Conservation (phyloP, 1,140 invertebrate genomes). For the Apocrypta bakeri region DNA sequence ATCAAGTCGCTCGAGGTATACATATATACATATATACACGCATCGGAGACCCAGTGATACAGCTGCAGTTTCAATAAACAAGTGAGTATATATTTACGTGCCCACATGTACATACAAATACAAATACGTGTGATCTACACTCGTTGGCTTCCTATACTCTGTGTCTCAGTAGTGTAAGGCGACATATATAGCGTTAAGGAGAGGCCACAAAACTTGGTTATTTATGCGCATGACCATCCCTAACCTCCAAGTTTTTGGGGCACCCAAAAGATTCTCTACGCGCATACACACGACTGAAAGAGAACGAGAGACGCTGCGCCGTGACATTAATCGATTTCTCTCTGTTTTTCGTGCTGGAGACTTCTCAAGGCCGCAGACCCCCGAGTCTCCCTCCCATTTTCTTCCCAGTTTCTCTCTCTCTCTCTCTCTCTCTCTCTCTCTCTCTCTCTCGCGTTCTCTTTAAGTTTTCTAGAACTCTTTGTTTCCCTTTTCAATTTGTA, state of each 20-base stretch:
- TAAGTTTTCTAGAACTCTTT: background rate
- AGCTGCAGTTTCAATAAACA: background rate
- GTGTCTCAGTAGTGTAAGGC: too few relatives aligned
- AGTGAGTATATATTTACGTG: background rate
- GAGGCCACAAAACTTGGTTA: background rate
- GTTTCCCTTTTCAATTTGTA: too few relatives aligned
- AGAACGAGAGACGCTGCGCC: background rate
- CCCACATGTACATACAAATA: too few relatives aligned
- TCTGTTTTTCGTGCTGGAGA: background rate
- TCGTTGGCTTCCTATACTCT: background rate
- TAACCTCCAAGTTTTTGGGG: background rate
- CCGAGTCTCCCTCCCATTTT: background rate
- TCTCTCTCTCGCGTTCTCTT: background rate
- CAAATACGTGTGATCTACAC: background rate
- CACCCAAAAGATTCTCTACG: background rate
- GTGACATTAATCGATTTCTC: background rate
- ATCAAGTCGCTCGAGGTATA: too few relatives aligned
- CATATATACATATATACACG: background rate
- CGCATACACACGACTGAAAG: too few relatives aligned
- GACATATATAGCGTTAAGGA: background rate
- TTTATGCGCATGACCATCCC: constrained; percentile 1
- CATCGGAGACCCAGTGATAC: background rate
- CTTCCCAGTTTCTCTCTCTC: background rate
- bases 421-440: background rate
- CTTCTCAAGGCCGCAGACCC: background rate